Percentiles rank a stretch among this genome's conserved stretches.
phyloP scores from a whole-genome alignment of 2,888 invertebrate species.

The Apamea epomidion region DNA sequence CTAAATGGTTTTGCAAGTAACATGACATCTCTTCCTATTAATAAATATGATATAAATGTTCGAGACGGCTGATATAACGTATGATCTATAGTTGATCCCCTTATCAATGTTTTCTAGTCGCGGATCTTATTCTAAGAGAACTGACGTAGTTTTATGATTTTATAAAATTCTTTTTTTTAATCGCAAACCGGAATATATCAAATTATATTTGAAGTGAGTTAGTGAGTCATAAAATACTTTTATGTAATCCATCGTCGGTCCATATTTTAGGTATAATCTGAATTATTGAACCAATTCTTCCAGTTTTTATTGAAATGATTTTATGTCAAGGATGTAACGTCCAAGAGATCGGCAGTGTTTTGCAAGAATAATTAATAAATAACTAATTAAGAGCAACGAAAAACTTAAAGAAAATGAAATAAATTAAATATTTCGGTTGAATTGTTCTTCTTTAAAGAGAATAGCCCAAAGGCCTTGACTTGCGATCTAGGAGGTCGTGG shows the following conservation, averaged over 20 bases:
- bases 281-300: slow-evolving; percentile 24
- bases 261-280: not conserved
- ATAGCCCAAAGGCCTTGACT: slow-evolving; percentile 37
- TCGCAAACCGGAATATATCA: slow-evolving; percentile 35
- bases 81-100: slow-evolving; percentile 23
- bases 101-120: slow-evolving; percentile 42
- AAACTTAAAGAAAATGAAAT: slow-evolving; percentile 31
- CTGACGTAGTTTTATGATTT: slow-evolving; percentile 36
- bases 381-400: slow-evolving; percentile 33
- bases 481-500: slow-evolving; percentile 34
- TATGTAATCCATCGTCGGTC: not conserved
- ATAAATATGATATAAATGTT: slow-evolving; percentile 39
- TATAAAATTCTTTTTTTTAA: slow-evolving; percentile 25
- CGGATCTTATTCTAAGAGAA: slow-evolving; percentile 24
- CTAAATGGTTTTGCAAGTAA: slow-evolving; percentile 2
- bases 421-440: slow-evolving; percentile 20
- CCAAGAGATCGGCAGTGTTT: slow-evolving; percentile 26
- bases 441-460: slow-evolving; percentile 11
- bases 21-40: slow-evolving; percentile 20
- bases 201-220: slow-evolving; percentile 20
- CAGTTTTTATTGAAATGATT: slow-evolving; percentile 36
- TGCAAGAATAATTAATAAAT: slow-evolving; percentile 48
- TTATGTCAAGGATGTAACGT: slow-evolving; percentile 41
- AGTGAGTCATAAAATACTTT: slow-evolving; percentile 32
- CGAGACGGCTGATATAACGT: slow-evolving; percentile 13